Base-by-base conservation (phyloP, 2,113 vertebrate genomes). In the Brachirus orientalis region DNA sequence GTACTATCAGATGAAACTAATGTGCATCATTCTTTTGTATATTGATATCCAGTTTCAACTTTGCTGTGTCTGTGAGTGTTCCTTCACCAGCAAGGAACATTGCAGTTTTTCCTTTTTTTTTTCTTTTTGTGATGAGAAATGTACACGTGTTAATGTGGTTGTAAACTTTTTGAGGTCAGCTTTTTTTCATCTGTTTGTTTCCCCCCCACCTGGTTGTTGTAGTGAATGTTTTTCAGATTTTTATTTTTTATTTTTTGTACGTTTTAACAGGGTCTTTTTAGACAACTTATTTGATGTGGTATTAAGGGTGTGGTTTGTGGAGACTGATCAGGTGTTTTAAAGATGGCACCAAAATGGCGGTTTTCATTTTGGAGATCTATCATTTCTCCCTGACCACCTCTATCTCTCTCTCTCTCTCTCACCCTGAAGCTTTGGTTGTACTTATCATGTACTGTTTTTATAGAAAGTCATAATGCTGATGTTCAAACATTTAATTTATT, bases 81-180 rank as follows among this genome's bases (percentile, higher is more conserved):
- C 84, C 86, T 63, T 19, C 28, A 0, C 69, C 84, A 73, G 65
- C 57, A 46, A 36, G 77, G 81, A 77, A 63, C 83, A 14, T 69
- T 80, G 86, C 92, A 87, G 89, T 85, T 86, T 75, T 75, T 75
- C 28, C 63, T 77, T 78, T 71, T 57, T 13, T 16, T 81, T 72
- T 19, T 92, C 90, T 89, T 83, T 88, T 90, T 91, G 92, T 92
- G 79, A 89, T 87, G 79, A 92, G 82, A 92, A 85, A 79, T 90
- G 77, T 93, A 90, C 86, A 80, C 91, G 91, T 94, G 86, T 88
- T 87, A 91, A 90, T 80, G 92, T 94, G 92, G 89, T 94, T 87
- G 92, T 94, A 87, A 92, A 91, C 86, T 92, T 92, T 78, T 91
- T 89, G 86, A 90, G 84, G 80, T 91, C 90, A 85, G 80, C 79